These are phyloP conservation scores for Eubasilissa regina DNA, from an alignment of 1,140 invertebrate species.

Conservation along the genomic window DNA sequence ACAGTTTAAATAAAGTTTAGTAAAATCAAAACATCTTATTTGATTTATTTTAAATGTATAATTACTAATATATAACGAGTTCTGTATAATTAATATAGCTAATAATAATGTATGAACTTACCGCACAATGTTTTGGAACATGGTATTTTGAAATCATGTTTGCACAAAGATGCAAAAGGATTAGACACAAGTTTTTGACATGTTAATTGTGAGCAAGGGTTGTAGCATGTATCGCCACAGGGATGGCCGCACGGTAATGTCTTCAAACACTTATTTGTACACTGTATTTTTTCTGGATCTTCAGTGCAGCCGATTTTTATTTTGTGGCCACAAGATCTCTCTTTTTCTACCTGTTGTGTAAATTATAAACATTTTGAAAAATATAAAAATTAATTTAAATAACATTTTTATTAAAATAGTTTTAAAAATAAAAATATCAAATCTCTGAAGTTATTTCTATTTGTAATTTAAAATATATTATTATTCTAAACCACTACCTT, in stretches of 20 bases:
- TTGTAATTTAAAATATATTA: background rate
- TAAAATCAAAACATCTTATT: no score
- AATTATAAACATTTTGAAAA: slow-evolving; percentile 22
- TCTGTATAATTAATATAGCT: no score
- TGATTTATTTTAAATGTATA: no score
- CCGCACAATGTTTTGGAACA: slow-evolving; percentile 61
- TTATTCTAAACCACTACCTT: background rate
- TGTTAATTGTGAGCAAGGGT: slow-evolving; percentile 64
- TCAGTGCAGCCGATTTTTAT: slow-evolving; percentile 65
- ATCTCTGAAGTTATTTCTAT: background rate
- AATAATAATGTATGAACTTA: background rate
- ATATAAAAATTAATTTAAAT: slow-evolving; percentile 14
- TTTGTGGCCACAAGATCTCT: slow-evolving; percentile 68
- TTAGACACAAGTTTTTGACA: slow-evolving; percentile 62
- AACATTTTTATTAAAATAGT: background rate
- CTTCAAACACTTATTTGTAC: slow-evolving; percentile 68
- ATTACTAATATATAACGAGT: no score
- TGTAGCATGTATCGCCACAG: slow-evolving; percentile 69
- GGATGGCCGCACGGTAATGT: slow-evolving; percentile 69
- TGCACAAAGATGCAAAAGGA: slow-evolving; percentile 64
- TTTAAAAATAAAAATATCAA: background rate
- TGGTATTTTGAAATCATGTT: slow-evolving; percentile 66
- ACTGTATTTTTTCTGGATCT: slow-evolving; percentile 64
- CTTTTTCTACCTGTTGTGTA: slow-evolving; percentile 67
- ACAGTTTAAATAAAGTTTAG: no score